A percentile compares a stretch with the other conserved stretches of the same genome.
Evolutionary conservation across 2,113 vertebrate genomes (phyloP).

Genomic region (human (Homo sapiens)): GRCh38 chr7:1246501-1247000

Average conservation of each 20-base stretch:
- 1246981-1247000: constrained; percentile 90
- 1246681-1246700: constrained; percentile 58
- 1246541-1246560: neutral
- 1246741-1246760: neutral
- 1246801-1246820: neutral
- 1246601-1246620: neutral
- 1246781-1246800: neutral
- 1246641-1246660: neutral
- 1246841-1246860: too few species aligned
- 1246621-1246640: neutral
- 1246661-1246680: neutral
- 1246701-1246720: constrained; percentile 34
- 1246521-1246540: neutral
- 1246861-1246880: neutral
- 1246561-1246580: too few species aligned
- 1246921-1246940: constrained; percentile 84
- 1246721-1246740: constrained; percentile 40
- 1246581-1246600: neutral
- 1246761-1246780: constrained; percentile 26
- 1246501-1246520: neutral
- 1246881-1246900: neutral
- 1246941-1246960: constrained; percentile 88
- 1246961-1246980: constrained; percentile 87
- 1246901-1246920: neutral
- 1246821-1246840: neutral